phyloP scores from a whole-genome alignment of 2,797 vertebrate genomes.

The Rhinella marina region DNA sequence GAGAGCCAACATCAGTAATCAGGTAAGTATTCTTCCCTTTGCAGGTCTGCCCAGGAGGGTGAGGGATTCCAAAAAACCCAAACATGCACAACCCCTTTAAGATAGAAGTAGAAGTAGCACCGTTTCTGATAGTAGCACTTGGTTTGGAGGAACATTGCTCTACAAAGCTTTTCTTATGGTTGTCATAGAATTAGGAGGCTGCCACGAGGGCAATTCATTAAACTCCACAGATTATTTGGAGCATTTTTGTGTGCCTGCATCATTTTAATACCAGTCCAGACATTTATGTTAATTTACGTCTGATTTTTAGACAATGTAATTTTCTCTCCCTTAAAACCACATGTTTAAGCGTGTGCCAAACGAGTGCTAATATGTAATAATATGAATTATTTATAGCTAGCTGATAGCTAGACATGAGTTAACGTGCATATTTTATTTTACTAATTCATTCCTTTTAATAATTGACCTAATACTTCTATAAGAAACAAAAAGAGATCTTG shows the following conservation, averaged over 20 bases:
- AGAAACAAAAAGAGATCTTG: too few relatives aligned
- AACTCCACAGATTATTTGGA: neutral
- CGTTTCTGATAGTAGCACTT: neutral
- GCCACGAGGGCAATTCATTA: neutral
- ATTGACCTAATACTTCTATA: neutral
- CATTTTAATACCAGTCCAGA: slow-evolving; percentile 11
- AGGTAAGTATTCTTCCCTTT: too few relatives aligned
- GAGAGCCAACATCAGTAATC: too few relatives aligned
- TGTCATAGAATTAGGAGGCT: neutral
- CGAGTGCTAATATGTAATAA: neutral
- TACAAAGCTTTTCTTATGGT: neutral
- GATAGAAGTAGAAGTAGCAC: too few relatives aligned
- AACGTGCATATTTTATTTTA: slow-evolving; percentile 9
- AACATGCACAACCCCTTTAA: too few relatives aligned
- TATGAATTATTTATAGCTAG: slow-evolving; percentile 29
- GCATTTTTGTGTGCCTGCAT: neutral
- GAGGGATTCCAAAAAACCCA: too few relatives aligned
- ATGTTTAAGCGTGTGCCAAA: neutral
- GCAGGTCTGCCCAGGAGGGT: too few relatives aligned
- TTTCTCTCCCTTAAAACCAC: neutral
- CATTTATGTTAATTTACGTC: slow-evolving; percentile 15
- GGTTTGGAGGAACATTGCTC: neutral
- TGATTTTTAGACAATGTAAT: slow-evolving; percentile 27
- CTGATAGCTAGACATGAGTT: slow-evolving; percentile 1
- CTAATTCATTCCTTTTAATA: slow-evolving; percentile 12